Evolutionary conservation across 2,888 invertebrate species (phyloP).

Genomic region (Physocephala rufipes): DNA sequence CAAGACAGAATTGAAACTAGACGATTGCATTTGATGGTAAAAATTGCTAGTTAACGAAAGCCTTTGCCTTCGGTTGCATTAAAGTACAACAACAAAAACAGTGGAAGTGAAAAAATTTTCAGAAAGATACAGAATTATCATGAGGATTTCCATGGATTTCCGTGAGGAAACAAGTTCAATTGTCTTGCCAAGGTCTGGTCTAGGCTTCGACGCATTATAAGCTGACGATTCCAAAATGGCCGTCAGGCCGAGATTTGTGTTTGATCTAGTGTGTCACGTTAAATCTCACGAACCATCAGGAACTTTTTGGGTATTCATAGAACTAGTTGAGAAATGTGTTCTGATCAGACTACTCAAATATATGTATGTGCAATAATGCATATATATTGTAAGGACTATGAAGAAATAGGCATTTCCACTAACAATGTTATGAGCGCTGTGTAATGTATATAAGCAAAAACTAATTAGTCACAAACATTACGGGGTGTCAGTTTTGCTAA

Average conservation of each 20-base stretch:
- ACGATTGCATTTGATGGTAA: slow-evolving; percentile 20
- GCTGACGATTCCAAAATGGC: slow-evolving; percentile 61
- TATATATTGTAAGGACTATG: no score
- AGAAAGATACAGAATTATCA: neutral
- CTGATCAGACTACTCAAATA: slow-evolving; percentile 18
- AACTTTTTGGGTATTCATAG: neutral
- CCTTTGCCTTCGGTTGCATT: neutral
- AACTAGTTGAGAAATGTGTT: neutral
- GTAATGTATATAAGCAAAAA: no score
- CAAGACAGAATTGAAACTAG: neutral
- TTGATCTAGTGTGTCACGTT: neutral
- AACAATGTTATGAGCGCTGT: neutral
- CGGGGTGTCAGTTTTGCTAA: neutral
- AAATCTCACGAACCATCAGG: neutral
- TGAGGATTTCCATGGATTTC: neutral
- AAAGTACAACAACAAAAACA: slow-evolving; percentile 9
- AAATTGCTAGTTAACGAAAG: neutral
- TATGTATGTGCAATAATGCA: no score
- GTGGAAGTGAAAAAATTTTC: neutral
- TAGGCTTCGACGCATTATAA: slow-evolving; percentile 9
- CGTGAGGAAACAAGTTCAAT: neutral
- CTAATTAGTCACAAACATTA: no score
- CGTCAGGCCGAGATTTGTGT: slow-evolving; percentile 55
- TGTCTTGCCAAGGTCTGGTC: neutral
- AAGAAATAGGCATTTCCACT: neutral